Evolutionary conservation across 2,797 vertebrate genomes (phyloP), one percentile per base, ranked within the genome.

Genomic region (Hydrocynus forskahlii): DNA sequence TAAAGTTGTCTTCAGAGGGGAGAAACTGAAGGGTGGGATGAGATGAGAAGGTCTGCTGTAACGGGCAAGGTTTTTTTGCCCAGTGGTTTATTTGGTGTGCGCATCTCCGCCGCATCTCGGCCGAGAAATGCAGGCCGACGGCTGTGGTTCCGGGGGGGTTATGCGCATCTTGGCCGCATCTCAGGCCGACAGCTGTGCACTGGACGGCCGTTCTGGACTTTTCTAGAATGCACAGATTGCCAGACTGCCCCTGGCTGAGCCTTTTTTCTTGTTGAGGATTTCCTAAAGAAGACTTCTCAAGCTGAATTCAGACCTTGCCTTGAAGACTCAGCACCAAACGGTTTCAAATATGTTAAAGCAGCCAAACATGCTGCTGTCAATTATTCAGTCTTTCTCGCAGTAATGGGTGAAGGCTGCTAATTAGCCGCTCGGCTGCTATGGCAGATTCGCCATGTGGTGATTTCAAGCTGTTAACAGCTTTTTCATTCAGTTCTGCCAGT

Each of bases 381-480:
- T 78, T 81, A 85, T 88, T 83, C 77, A 38, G 0, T 45, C 72
- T 62, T 82, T 81, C 78, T 81, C 86, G 83, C 68, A 84, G 79
- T 77, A 45, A 0, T 35, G 40, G 63, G 73, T 76, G 82, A 84
- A 79, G 73, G 52, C 80, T 35, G 59, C 66, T 68, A 66, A 81
- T 81, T 83, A 45, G 10, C 79, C 66, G 57, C 78, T 71, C 66
- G 64, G 38, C 59, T 70, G 63, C 64, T 79, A 60, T 66, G 78
- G 70, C 76, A 75, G 68, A 74, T 79, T 71, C 55, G 69, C 78
- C n/a, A 67, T 80, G 78, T 59, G 48, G 66, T 59, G 73, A 86
- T 89, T 86, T 54, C 84, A 78, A 81, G 83, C 74, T 84, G 91
- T 74, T 88, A 89, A 89, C 75, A 83, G 87, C 84, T 84, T 78